Evolutionary conservation across 2,113 vertebrate genomes (phyloP).

Genomic region (Cryptomyrus ogoouensis): DNA sequence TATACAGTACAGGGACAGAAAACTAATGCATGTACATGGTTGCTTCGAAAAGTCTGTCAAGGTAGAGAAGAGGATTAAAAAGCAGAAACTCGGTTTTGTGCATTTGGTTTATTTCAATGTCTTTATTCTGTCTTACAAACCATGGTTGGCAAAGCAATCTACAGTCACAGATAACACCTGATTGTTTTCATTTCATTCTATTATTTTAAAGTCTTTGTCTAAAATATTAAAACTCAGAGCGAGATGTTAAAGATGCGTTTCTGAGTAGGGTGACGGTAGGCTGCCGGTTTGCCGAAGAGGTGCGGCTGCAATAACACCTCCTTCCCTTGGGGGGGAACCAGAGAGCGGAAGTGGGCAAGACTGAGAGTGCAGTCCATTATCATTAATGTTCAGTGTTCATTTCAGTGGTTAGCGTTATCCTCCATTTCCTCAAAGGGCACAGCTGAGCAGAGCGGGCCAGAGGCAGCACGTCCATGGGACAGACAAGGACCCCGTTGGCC

Average conservation of each 20-base stretch:
- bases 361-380: conserved; percentile 20
- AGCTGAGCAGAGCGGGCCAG: conserved; percentile 21
- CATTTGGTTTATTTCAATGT: conserved; percentile 67
- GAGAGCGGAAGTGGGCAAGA: conserved; percentile 22
- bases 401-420: conserved; percentile 15
- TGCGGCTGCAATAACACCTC: conserved; percentile 14
- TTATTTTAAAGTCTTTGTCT: conserved; percentile 45
- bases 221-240: conserved; percentile 61
- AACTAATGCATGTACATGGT: neutral
- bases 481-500: neutral
- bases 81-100: conserved; percentile 32
- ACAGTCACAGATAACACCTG: conserved; percentile 57
- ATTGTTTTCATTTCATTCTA: conserved; percentile 50
- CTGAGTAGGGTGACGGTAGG: conserved; percentile 13
- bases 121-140: conserved; percentile 51
- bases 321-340: conserved; percentile 23
- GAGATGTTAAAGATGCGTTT: conserved; percentile 39
- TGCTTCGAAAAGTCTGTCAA: neutral
- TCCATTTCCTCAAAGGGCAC: neutral
- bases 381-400: conserved; percentile 24
- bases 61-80: neutral
- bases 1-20: neutral
- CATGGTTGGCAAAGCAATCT: conserved; percentile 53
- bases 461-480: neutral
- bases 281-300: conserved; percentile 16